Conservation (phyloP, 1,140 invertebrate genomes). For the Drosophila serrata region DNA sequence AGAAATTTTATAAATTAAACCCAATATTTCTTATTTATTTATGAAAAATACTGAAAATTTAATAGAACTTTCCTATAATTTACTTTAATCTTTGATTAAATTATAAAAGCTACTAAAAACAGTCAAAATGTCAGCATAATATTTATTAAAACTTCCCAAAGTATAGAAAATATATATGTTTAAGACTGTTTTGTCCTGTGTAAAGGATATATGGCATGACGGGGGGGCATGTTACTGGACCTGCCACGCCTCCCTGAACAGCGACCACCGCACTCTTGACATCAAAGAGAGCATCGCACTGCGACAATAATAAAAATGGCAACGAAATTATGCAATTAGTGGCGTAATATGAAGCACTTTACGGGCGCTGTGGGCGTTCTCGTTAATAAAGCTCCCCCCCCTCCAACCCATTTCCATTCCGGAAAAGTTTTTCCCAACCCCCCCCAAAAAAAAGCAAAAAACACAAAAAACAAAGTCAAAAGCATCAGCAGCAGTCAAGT, state of each 20-base stretch:
- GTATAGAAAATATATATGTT: background rate
- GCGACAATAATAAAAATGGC: constrained; percentile 75
- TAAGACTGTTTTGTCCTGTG: background rate
- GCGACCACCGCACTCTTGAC: constrained; percentile 28
- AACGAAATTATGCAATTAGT: constrained; percentile 83
- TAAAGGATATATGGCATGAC: background rate
- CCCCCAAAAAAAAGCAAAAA: background rate
- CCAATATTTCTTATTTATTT: too few relatives aligned
- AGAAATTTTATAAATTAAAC: too few relatives aligned
- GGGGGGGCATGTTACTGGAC: constrained; percentile 1
- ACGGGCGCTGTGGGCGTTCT: constrained; percentile 76
- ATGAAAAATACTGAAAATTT: too few relatives aligned
- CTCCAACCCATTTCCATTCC: constrained; percentile 1
- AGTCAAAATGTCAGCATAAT: background rate
- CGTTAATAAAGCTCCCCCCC: constrained; percentile 57
- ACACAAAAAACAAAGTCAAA: too few relatives aligned
- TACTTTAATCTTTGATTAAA: background rate
- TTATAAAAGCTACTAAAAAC: background rate
- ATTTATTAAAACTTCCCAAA: background rate
- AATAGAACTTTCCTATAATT: too few relatives aligned
- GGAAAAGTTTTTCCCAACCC: constrained; percentile 32
- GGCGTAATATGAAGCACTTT: constrained; percentile 81
- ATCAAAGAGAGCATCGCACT: constrained; percentile 62
- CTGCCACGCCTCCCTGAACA: constrained; percentile 11
- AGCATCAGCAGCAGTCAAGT: constrained; percentile 17